Percentiles rank a stretch among this genome's conserved stretches.
Evolutionary conservation across 1,140 invertebrate genomes (phyloP).

Genomic region (Atta colombica): DNA sequence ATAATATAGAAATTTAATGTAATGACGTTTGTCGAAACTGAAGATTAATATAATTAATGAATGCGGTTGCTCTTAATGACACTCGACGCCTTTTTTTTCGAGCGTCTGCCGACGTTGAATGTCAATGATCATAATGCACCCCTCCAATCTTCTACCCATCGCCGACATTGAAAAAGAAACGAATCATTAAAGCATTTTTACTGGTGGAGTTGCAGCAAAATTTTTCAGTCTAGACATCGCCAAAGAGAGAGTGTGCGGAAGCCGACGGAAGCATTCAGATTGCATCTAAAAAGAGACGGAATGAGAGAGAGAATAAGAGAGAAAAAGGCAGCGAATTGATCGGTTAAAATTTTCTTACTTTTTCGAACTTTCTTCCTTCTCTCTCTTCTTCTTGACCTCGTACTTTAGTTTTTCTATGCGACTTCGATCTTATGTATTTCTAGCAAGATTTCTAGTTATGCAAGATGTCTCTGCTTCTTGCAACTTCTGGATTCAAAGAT

Average conservation of each 20-base stretch:
- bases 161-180: conserved; percentile 64
- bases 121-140: conserved; percentile 50
- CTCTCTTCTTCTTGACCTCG: neutral
- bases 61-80: neutral
- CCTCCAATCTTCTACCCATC: neutral
- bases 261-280: conserved; percentile 1
- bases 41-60: conserved; percentile 42
- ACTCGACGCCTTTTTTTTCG: neutral
- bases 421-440: conserved; percentile 6
- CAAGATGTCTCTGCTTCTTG: neutral
- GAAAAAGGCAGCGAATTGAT: conserved; percentile 39
- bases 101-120: conserved; percentile 42
- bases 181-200: conserved; percentile 63
- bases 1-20: neutral
- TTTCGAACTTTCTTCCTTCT: conserved; percentile 17
- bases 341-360: conserved; percentile 64
- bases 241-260: neutral
- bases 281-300: neutral
- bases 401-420: neutral
- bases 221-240: conserved; percentile 39
- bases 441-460: neutral
- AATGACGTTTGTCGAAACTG: neutral
- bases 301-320: neutral
- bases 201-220: neutral
- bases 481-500: neutral